Percentiles rank a stretch among this genome's conserved stretches.
These are phyloP conservation scores for Phrixothrix hirtus DNA, from an alignment of 2,888 invertebrate genomes.

Conservation along the genomic window DNA sequence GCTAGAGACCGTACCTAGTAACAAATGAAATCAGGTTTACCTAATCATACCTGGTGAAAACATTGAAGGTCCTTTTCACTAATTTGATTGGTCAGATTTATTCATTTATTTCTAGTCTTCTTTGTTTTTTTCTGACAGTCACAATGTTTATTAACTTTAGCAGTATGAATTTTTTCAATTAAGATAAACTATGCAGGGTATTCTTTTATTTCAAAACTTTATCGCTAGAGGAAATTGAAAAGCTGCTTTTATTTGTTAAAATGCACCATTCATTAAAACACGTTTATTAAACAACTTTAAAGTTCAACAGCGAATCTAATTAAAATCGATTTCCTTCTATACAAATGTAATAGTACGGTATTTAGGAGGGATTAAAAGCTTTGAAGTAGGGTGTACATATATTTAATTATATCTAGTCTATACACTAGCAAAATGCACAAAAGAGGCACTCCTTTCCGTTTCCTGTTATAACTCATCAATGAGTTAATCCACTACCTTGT, in stretches of 20 bases:
- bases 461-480: conserved; percentile 34
- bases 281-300: conserved; percentile 32
- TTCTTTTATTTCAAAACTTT: conserved; percentile 19
- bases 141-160: no score
- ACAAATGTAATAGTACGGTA: conserved; percentile 25
- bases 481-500: conserved; percentile 29
- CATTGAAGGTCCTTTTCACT: no score
- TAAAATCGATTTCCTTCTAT: conserved; percentile 27
- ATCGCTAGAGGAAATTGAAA: conserved; percentile 18
- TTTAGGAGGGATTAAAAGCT: conserved; percentile 31
- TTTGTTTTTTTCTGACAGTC: no score
- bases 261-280: conserved; percentile 25
- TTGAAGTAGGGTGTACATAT: conserved; percentile 22
- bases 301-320: conserved; percentile 26
- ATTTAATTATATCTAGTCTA: conserved; percentile 33
- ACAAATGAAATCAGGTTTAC: no score
- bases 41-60: no score
- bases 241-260: conserved; percentile 26
- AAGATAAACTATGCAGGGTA: conserved; percentile 2
- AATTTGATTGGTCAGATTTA: no score
- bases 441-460: conserved; percentile 35
- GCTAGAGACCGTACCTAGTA: no score
- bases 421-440: conserved; percentile 28
- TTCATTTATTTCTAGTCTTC: no score
- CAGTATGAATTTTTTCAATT: not conserved